These are phyloP conservation scores for Caenorhabditis tropicalis DNA, from an alignment of 1,140 invertebrate genomes.

Conservation along the genomic window DNA sequence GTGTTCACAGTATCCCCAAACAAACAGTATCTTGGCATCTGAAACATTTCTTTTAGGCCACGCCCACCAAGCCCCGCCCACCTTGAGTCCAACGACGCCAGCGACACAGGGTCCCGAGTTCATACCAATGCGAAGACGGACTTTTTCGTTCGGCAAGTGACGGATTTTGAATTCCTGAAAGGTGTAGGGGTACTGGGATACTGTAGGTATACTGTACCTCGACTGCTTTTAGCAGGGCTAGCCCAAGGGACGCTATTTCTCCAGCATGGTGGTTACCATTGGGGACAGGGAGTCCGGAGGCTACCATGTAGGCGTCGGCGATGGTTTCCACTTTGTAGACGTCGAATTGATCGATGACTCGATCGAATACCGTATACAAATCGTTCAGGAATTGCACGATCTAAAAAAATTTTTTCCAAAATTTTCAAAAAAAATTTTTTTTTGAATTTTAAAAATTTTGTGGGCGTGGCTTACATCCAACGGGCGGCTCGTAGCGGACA, in stretches of 20 bases:
- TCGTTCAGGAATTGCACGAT: conserved; percentile 93
- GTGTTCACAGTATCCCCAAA: conserved; percentile 80
- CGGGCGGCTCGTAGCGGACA: not conserved
- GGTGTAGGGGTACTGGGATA: conserved; percentile 76
- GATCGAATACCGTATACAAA: conserved; percentile 92
- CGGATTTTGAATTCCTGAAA: conserved; percentile 74
- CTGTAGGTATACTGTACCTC: conserved; percentile 72
- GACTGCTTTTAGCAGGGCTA: conserved; percentile 48
- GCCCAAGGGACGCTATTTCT: conserved; percentile 73
- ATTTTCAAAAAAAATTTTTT: not conserved
- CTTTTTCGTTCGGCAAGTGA: conserved; percentile 86
- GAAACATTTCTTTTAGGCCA: too few species aligned
- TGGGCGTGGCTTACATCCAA: not conserved
- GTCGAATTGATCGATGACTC: conserved; percentile 91
- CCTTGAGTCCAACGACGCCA: conserved; percentile 83
- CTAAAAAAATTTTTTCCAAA: conserved; percentile 64
- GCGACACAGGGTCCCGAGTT: conserved; percentile 75
- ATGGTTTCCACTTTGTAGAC: conserved; percentile 85
- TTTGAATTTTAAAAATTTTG: too few species aligned
- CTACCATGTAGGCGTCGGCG: conserved; percentile 85
- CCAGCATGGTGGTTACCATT: conserved; percentile 75
- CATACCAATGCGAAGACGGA: conserved; percentile 76
- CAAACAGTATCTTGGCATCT: conserved; percentile 79
- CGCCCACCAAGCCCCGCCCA: not conserved
- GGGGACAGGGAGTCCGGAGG: conserved; percentile 75